Percentiles rank a stretch among this genome's conserved stretches.
Evolutionary conservation across 2,113 vertebrate genomes (phyloP).

Genomic region (Sakesphorus luctuosus): DNA sequence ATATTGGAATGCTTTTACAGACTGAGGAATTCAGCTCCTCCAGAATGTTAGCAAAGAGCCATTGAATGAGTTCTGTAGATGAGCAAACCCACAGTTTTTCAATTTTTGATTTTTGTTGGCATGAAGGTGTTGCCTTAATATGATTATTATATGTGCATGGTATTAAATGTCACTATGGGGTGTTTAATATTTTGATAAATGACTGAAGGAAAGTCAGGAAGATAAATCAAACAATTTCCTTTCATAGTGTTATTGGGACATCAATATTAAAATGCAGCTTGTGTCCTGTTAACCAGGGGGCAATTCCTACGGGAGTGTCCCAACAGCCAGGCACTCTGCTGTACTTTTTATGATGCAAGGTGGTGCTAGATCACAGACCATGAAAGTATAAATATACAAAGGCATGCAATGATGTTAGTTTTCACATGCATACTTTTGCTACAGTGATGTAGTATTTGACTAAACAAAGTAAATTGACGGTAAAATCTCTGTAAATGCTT

Average conservation of each 20-base stretch:
- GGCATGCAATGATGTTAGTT: neutral
- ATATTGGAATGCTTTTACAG: neutral
- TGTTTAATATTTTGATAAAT: neutral
- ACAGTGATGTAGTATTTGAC: neutral
- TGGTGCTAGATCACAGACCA: neutral
- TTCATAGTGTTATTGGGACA: neutral
- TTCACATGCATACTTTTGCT: neutral
- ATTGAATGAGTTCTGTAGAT: neutral
- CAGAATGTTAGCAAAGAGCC: neutral
- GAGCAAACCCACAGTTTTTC: neutral
- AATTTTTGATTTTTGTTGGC: neutral
- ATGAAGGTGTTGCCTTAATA: neutral
- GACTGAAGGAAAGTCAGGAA: neutral
- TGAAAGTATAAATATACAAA: neutral
- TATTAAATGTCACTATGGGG: neutral
- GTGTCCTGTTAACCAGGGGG: fast-evolving
- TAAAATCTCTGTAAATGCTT: neutral
- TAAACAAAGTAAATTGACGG: neutral
- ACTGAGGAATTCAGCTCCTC: neutral
- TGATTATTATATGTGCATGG: neutral
- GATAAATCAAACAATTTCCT: neutral
- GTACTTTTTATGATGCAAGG: neutral
- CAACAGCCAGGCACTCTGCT: neutral
- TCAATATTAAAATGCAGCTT: neutral
- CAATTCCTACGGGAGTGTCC: neutral